phyloP scores from a whole-genome alignment of 2,113 vertebrate genomes.

The Triplophysa dalaica region DNA sequence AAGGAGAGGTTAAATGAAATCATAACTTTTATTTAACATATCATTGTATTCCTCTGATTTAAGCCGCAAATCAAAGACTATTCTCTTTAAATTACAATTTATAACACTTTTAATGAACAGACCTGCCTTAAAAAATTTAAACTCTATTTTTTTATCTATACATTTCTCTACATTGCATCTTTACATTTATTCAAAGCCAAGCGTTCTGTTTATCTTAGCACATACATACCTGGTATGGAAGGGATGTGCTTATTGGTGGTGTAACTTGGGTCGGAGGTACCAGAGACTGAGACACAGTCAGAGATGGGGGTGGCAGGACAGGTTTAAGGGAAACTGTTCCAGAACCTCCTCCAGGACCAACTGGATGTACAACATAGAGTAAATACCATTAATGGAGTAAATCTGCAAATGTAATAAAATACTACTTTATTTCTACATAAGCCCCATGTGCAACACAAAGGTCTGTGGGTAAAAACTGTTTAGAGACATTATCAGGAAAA shows the following conservation, averaged over 20 bases:
- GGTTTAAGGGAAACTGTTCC: conserved; percentile 79
- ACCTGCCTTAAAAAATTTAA: too few species aligned
- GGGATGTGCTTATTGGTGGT: conserved; percentile 63
- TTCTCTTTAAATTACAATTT: too few species aligned
- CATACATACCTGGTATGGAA: conserved; percentile 66
- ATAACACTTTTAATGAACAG: too few species aligned
- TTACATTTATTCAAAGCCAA: too few species aligned
- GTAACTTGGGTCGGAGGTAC: conserved; percentile 66
- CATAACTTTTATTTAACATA: too few species aligned
- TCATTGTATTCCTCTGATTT: too few species aligned
- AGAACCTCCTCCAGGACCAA: conserved; percentile 71
- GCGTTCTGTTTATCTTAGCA: background rate
- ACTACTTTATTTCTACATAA: background rate
- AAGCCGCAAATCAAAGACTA: too few species aligned
- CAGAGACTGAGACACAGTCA: conserved; percentile 62
- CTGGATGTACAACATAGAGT: conserved; percentile 51
- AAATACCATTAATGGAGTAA: conserved; percentile 21
- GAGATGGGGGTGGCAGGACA: conserved; percentile 63
- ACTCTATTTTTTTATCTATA: too few species aligned
- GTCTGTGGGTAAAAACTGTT: background rate
- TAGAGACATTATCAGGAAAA: background rate
- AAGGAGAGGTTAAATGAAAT: too few species aligned
- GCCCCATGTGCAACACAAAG: background rate
- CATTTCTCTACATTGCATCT: too few species aligned
- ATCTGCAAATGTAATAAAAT: background rate